Evolutionary conservation across 2,113 vertebrate genomes (phyloP).

Genomic region (Hippotragus niger): DNA sequence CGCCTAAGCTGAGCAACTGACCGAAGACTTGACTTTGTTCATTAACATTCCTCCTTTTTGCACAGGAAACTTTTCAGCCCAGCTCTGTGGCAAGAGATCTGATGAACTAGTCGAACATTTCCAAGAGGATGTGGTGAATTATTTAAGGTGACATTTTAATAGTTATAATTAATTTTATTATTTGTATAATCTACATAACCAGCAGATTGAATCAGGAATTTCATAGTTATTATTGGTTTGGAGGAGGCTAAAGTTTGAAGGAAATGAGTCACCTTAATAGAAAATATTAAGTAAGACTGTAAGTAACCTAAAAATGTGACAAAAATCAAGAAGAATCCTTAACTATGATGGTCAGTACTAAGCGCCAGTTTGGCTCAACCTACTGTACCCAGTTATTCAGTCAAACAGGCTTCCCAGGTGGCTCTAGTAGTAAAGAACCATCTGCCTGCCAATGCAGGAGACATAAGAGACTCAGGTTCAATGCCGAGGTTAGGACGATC

Average conservation of each 20-base stretch:
- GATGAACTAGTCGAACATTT: background rate
- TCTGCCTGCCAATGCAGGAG: background rate
- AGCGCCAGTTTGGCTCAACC: background rate
- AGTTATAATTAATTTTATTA: background rate
- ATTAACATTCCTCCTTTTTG: slow-evolving; percentile 26
- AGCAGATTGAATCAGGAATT: background rate
- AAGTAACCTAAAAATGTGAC: background rate
- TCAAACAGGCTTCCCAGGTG: background rate
- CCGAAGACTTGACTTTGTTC: background rate
- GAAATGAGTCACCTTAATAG: background rate
- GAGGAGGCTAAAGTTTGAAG: background rate
- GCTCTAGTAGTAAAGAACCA: background rate
- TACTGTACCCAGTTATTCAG: background rate
- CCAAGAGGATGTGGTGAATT: background rate
- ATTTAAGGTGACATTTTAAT: background rate
- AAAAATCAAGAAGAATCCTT: background rate
- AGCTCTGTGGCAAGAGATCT: background rate
- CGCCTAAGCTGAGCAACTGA: background rate
- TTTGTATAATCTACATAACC: background rate
- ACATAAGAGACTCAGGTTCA: background rate
- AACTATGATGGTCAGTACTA: background rate
- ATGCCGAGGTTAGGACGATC: background rate
- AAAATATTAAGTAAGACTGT: background rate
- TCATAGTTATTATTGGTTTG: background rate
- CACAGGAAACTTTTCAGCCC: background rate